Evolutionary conservation across 1,140 invertebrate species (phyloP).

Genomic region (Drosophila teissieri): DNA sequence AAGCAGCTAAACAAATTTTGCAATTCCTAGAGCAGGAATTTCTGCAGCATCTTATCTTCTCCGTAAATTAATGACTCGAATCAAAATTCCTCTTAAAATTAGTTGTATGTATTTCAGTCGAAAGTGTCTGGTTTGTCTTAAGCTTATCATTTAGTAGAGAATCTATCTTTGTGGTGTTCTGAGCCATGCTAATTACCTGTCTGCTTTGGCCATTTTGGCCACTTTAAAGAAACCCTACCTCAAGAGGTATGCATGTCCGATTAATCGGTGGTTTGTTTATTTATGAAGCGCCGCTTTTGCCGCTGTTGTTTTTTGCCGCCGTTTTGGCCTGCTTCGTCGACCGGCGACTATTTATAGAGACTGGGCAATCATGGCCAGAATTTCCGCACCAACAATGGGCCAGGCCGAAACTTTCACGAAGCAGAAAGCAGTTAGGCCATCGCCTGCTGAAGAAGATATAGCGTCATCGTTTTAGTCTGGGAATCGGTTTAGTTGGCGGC

Average conservation of each 20-base stretch:
- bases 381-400: conserved; percentile 29
- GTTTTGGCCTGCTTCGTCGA: conserved; percentile 21
- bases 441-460: conserved; percentile 40
- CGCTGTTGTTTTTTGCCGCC: neutral
- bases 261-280: conserved; percentile 56
- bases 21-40: too few relatives aligned
- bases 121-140: too few relatives aligned
- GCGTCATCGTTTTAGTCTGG: conserved; percentile 38
- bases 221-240: conserved; percentile 43
- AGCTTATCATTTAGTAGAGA: conserved; percentile 2
- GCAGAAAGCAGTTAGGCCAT: conserved; percentile 48
- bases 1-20: too few relatives aligned
- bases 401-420: conserved; percentile 55
- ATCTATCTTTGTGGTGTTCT: neutral
- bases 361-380: conserved; percentile 48
- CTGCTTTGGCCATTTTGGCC: neutral
- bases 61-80: too few relatives aligned
- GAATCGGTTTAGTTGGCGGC: conserved; percentile 23
- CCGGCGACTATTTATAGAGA: conserved; percentile 59
- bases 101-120: too few relatives aligned
- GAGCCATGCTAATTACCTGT: neutral
- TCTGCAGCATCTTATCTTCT: too few relatives aligned
- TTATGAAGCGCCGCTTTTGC: conserved; percentile 52
- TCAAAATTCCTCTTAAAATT: too few relatives aligned
- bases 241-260: conserved; percentile 50